Conservation (phyloP, 1,140 invertebrate species). For the Harpegnathos saltator region DNA sequence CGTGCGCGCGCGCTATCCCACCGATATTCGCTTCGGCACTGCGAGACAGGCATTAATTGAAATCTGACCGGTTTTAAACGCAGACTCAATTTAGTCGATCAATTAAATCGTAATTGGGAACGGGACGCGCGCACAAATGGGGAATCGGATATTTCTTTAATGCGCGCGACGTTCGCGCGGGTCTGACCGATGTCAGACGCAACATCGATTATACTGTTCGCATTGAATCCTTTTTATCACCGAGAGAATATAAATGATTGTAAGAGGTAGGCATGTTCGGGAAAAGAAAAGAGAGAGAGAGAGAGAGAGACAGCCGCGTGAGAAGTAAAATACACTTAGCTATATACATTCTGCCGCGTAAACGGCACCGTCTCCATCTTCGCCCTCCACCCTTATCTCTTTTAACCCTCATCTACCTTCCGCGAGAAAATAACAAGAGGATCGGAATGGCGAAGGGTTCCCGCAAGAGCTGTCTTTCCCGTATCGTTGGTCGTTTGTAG, state of each 20-base stretch:
- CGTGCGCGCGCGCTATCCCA: neutral
- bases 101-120: conserved; percentile 54
- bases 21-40: conserved; percentile 16
- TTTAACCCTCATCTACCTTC: conserved; percentile 35
- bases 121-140: conserved; percentile 23
- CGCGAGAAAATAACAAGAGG: conserved; percentile 37
- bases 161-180: neutral
- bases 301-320: neutral
- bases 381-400: conserved; percentile 23
- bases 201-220: conserved; percentile 3
- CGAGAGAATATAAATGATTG: neutral
- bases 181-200: conserved; percentile 7
- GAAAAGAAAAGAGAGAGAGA: neutral
- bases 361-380: conserved; percentile 18
- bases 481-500: conserved; percentile 46
- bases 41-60: conserved; percentile 57
- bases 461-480: conserved; percentile 11
- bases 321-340: conserved; percentile 8
- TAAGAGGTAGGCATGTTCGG: neutral
- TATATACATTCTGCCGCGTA: neutral
- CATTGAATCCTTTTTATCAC: neutral
- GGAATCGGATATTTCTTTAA: conserved; percentile 39
- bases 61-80: conserved; percentile 40
- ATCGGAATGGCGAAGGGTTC: conserved; percentile 22
- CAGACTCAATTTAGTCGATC: conserved; percentile 46